Evolutionary conservation across 2,888 invertebrate genomes (phyloP).

Genomic region (Formica aserva): DNA sequence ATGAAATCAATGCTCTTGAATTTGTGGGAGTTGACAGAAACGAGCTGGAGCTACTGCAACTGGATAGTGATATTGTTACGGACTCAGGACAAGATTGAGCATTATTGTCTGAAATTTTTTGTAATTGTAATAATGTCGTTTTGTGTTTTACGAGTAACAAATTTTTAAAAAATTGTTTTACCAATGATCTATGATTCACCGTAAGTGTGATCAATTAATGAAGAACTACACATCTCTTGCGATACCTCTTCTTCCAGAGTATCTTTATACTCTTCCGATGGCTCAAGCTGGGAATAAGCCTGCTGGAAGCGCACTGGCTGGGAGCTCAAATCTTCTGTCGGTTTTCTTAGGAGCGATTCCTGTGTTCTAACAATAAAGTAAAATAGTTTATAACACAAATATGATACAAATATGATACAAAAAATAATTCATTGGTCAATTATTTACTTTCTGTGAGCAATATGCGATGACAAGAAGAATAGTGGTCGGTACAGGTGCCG

Average conservation of each 20-base stretch:
- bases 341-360: neutral
- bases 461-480: slow-evolving; percentile 9
- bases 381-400: slow-evolving; percentile 3
- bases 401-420: slow-evolving; percentile 3
- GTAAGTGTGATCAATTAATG: neutral
- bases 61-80: neutral
- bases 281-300: neutral
- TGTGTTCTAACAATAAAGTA: neutral
- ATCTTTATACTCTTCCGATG: neutral
- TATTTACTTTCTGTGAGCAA: slow-evolving; percentile 15
- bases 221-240: neutral
- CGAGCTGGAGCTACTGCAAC: neutral
- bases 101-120: neutral
- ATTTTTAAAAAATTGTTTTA: slow-evolving; percentile 9
- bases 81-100: neutral
- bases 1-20: neutral
- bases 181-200: neutral
- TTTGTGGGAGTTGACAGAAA: neutral
- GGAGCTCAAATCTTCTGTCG: neutral
- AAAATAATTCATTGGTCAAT: neutral
- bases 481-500: neutral
- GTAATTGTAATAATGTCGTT: neutral
- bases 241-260: neutral
- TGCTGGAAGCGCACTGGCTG: neutral
- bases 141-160: neutral